These are phyloP conservation scores for Urosaurus nigricauda DNA, from an alignment of 2,797 vertebrate genomes.

Conservation along the genomic window DNA sequence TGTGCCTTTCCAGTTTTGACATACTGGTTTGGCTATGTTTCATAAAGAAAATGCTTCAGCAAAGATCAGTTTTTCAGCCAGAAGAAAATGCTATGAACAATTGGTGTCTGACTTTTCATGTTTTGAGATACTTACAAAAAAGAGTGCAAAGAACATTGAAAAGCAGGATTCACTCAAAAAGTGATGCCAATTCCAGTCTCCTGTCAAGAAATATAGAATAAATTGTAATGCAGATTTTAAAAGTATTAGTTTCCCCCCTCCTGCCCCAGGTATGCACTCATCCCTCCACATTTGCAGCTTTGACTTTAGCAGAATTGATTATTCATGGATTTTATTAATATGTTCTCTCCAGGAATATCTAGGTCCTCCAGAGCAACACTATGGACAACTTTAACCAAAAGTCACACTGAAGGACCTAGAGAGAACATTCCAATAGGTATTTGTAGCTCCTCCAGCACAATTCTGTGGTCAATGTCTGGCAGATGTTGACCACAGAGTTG, in stretches of 20 bases:
- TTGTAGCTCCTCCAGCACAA: too few relatives aligned
- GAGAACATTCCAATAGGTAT: too few relatives aligned
- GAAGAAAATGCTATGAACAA: constrained; percentile 1
- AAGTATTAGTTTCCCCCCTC: background rate
- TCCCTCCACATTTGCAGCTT: too few relatives aligned
- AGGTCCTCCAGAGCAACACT: too few relatives aligned
- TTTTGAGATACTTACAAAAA: background rate
- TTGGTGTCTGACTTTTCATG: background rate
- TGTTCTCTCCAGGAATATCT: too few relatives aligned
- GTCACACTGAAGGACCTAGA: too few relatives aligned
- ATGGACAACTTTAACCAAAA: too few relatives aligned
- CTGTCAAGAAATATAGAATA: background rate
- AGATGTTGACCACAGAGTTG: too few relatives aligned
- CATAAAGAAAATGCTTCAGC: background rate
- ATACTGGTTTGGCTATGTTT: background rate
- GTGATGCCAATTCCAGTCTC: background rate
- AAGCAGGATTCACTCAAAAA: background rate
- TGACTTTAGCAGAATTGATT: too few relatives aligned
- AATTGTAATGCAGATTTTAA: background rate
- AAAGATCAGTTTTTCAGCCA: background rate
- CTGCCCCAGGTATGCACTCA: too few relatives aligned
- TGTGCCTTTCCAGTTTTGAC: background rate
- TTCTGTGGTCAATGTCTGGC: too few relatives aligned
- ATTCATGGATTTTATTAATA: too few relatives aligned
- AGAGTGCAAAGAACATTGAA: constrained; percentile 3